These are phyloP conservation scores for Lasioglossum calceatum DNA, from an alignment of 2,888 invertebrate genomes.

Conservation along the genomic window DNA sequence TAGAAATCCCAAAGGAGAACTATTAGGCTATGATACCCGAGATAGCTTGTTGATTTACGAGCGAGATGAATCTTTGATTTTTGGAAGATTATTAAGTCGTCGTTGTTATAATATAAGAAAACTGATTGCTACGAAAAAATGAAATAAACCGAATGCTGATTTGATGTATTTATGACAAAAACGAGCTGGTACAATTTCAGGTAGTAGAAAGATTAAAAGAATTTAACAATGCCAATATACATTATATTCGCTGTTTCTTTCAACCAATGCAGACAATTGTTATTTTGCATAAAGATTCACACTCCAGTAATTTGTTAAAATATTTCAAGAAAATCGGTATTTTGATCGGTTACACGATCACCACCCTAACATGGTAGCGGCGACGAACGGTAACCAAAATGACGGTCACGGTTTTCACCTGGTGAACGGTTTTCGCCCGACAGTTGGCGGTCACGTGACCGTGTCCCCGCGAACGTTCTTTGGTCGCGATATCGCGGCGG, in stretches of 20 bases:
- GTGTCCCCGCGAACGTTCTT: constrained; percentile 18
- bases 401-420: constrained; percentile 2
- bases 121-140: neutral
- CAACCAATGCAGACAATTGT: neutral
- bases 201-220: neutral
- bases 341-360: neutral
- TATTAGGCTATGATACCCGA: neutral
- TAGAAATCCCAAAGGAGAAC: neutral
- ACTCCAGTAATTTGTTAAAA: neutral
- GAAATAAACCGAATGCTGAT: neutral
- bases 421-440: constrained; percentile 2
- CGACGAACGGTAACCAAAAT: constrained; percentile 2
- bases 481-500: constrained; percentile 15
- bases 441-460: neutral
- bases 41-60: no score
- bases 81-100: no score
- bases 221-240: neutral
- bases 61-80: no score
- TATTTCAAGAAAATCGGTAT: neutral
- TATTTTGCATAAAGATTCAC: neutral
- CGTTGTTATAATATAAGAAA: neutral
- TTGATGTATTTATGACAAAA: neutral
- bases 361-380: neutral
- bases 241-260: neutral
- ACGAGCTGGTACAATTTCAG: neutral